Evolutionary conservation across 2,113 vertebrate species (phyloP).

Genomic region (Pycnonotus jocosus): DNA sequence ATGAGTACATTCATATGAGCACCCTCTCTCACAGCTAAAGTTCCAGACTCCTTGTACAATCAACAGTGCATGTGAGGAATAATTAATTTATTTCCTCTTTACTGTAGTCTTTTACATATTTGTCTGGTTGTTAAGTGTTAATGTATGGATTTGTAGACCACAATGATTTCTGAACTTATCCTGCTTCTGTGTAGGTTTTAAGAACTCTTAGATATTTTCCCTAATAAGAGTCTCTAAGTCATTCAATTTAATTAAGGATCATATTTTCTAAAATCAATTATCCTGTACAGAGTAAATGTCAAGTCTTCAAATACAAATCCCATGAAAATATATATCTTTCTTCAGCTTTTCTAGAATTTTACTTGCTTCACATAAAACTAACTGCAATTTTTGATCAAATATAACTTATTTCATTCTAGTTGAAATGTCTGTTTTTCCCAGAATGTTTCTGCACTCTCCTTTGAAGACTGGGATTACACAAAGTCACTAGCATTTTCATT

Average conservation of each 20-base stretch:
- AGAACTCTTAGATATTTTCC: neutral
- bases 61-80: neutral
- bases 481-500: neutral
- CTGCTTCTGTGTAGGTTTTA: neutral
- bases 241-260: neutral
- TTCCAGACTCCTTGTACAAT: neutral
- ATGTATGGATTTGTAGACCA: neutral
- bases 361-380: neutral
- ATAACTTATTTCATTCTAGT: neutral
- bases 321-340: neutral
- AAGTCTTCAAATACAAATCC: neutral
- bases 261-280: neutral
- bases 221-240: neutral
- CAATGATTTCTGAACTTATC: neutral
- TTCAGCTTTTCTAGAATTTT: neutral
- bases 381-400: neutral
- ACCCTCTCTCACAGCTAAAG: neutral
- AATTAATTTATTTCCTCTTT: neutral
- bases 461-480: neutral
- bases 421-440: neutral
- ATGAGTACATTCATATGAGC: fast-evolving
- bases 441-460: neutral
- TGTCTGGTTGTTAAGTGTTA: neutral
- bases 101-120: neutral
- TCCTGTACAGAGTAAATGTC: neutral